phyloP scores from a whole-genome alignment of 2,888 invertebrate genomes.

The Scotopteryx bipunctaria region DNA sequence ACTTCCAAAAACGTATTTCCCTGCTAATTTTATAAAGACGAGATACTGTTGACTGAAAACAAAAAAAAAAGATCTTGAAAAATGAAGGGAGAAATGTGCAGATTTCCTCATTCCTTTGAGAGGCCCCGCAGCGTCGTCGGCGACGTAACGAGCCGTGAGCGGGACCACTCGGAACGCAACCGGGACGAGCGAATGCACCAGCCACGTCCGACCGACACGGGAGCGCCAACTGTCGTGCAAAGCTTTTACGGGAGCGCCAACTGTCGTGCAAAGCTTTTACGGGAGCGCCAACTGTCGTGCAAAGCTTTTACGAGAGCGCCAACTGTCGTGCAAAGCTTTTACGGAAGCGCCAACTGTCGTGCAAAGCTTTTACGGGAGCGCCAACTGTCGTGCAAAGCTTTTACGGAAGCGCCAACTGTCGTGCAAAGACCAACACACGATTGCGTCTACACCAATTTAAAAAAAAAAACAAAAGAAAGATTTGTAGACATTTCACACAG shows the following conservation, averaged over 20 bases:
- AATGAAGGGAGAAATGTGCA: conserved; percentile 57
- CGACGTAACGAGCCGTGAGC: conserved; percentile 66
- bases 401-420: no score
- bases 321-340: no score
- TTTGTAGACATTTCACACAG: no score
- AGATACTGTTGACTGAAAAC: conserved; percentile 46
- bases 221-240: neutral
- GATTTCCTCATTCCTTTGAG: conserved; percentile 67
- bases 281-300: no score
- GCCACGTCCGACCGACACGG: conserved; percentile 16
- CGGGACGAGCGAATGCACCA: conserved; percentile 43
- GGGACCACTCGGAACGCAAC: conserved; percentile 59
- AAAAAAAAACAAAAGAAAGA: no score
- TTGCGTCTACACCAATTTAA: no score
- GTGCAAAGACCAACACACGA: no score
- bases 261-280: neutral
- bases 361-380: no score
- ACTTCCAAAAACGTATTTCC: no score
- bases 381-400: no score
- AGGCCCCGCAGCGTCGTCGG: conserved; percentile 55
- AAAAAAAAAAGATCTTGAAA: conserved; percentile 44
- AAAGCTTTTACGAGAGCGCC: no score
- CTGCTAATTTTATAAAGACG: conserved; percentile 50
- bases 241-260: conserved; percentile 21
- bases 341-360: no score